Evolutionary conservation across 2,113 vertebrate species (phyloP).

Genomic region (Piprites chloris): DNA sequence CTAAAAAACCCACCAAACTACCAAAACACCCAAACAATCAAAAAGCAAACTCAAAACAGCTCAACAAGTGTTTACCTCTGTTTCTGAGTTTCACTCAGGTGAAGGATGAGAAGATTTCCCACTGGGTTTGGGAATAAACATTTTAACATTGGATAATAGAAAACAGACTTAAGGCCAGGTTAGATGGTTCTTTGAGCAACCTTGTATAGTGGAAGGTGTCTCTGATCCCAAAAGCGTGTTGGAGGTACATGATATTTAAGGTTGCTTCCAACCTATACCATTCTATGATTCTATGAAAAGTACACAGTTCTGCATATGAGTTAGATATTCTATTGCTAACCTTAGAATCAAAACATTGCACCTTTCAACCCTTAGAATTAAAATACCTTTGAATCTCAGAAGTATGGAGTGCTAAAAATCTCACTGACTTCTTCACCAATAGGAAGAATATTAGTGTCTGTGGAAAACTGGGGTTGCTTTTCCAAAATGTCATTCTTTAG

Average conservation of each 20-base stretch:
- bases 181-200: background rate
- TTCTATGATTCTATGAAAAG: background rate
- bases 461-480: background rate
- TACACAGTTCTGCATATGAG: background rate
- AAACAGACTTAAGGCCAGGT: background rate
- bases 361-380: background rate
- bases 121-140: background rate
- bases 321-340: background rate
- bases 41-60: background rate
- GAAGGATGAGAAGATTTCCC: background rate
- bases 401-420: background rate
- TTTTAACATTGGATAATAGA: background rate
- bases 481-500: background rate
- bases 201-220: background rate
- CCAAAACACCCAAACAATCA: background rate
- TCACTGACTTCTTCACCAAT: background rate
- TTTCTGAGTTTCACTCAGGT: background rate
- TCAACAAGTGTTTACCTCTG: background rate
- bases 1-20: rapidly evolving
- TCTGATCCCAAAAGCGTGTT: rapidly evolving
- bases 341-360: background rate
- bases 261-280: background rate
- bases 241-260: background rate
- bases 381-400: background rate
- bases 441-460: background rate